Evolutionary conservation across 1,140 invertebrate genomes (phyloP), one percentile per base, ranked within the genome.

Genomic region (Drosophila lacertosa): DNA sequence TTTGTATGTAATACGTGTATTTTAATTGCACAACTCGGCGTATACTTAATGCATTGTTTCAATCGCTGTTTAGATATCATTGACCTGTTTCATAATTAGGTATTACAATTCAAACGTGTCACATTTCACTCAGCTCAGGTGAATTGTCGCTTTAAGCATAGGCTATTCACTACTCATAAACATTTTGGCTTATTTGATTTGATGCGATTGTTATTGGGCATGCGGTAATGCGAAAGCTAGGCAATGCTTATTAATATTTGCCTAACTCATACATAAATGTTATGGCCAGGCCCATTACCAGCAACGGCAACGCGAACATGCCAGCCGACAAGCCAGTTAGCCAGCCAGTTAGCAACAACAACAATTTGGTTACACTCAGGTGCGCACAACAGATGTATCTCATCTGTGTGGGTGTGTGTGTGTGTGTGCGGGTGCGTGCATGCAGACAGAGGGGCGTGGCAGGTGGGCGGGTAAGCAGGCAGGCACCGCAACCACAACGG

Each of bases 251-350:
- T 57, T 66, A 59, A 50, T 44, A 55, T 78, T 83, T 84, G 82
- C 20, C 74, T 37, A 66, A 59, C 76, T 74, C 65, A 76, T 73
- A 55, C 55, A 62, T 68, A 83, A 72, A 73, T 62, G 76, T 57
- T 79, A 59, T 65, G 59, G 72, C 66, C 75, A 59, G 62, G 62
- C 68, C 68, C 68, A 71, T 71, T 66, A 71, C 45, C 62, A 55
- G 39, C 47, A 40, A 71, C 29, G 4, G 35, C 47, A 62, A 53
- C 35, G 26, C 20, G 47, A 45, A 48, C 44, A 44, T 47, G 51
- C 51, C 50, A n/a, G n/a, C n/a, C n/a, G n/a, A n/a, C n/a, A n/a
- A 35, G 57, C 29, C 79, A 39, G 37, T 15, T 13, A 54, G 37
- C 22, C 22, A 32, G 40, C n/a, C 45, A 18, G 48, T 29, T 42